Base-by-base conservation (phyloP, 2,113 vertebrate species). In the Atlantisia rogersi region DNA sequence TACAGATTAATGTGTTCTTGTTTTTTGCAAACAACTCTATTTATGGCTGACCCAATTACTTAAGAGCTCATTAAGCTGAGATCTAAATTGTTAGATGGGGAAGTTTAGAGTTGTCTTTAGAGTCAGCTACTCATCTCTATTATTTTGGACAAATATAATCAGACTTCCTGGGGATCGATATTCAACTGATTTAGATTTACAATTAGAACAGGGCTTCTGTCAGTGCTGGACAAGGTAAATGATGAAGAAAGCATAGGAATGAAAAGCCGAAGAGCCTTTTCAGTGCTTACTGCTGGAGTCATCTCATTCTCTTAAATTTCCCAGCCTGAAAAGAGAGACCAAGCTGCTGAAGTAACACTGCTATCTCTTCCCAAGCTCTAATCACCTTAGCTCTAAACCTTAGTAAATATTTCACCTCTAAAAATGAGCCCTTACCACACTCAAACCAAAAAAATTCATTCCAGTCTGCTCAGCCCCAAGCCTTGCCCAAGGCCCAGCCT, bases 1-100 rank as follows among this genome's bases (percentile, higher is more conserved):
- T 88, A 39, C 64, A 84, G 88, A 84, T 88, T 78, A 88, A 78
- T 92, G 28, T 55, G 13, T 71, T 86, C 56, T 50, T 88, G 46
- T 70, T 76, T 88, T 84, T 84, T 92, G 91, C 29, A 92, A 95
- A 91, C 64, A 94, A 52, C 48, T 39, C 77, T 94, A 64, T 94
- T 95, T 94, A 79, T 89, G 76, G 26, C 69, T 94, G 83, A 95
- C 80, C 88, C 73, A 86, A 86, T 94, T 96, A 82, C 69, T 93
- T 91, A 91, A 84, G 64, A 89, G 31, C 83, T 93, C 86, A 71
- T 90, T 96, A 94, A 81, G 86, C 64, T 88, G 69, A 81, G n/a
- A 69, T 78, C 48, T 86, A 75, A 88, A 92, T 84, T 83, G 25
- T 86, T 91, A 78, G 60, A 71, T 81, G 39, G 39, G 42, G 37